Evolutionary conservation across 2,888 invertebrate genomes (phyloP), one percentile per base, ranked within the genome.

Genomic region (Campaea margaritaria): DNA sequence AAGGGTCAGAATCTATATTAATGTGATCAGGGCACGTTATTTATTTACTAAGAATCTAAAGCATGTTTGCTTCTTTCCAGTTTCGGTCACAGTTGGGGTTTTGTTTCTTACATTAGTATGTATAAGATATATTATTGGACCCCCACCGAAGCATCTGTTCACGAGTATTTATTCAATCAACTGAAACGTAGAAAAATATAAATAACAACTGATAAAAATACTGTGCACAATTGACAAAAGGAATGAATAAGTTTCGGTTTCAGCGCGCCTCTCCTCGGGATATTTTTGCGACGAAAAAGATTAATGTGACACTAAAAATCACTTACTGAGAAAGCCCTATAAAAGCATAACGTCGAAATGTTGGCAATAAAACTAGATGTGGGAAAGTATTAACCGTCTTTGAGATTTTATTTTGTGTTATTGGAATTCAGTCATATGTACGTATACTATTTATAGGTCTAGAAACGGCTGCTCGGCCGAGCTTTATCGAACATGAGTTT

Each of bases 281-380:
- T 27, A 38, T 42, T 31, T 34, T 42, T 36, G 34, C 42, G 9
- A 44, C 27, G 43, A 36, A 16, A 57, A 46, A 58, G 49, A 57
- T 50, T 62, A 58, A 46, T 54, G 57, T 36, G 42, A 62, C 57
- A 57, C 57, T 58, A 62, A 58, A 62, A 62, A 54, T 46, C 57
- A 62, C 62, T 62, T 62, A 62, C 43, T 34, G 43, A 28, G 39
- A 53, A 16, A 39, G 46, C 34, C 28, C 45, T 28, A 31, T 27
- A 27, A 51, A 43, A 34, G 34, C 43, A 42, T 28, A 31, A 42
- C 50, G 31, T 12, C 16, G 39, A 50, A 50, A 51, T 43, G 51
- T 51, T 36, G 34, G 34, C 43, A 43, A 51, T 51, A 51, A 51
- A 51, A 51, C 43, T 51, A 43, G 41, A 36, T 43, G 50, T 7